Evolutionary conservation across 1,140 invertebrate genomes (phyloP).

Genomic region (Aphelenchoides besseyi): DNA sequence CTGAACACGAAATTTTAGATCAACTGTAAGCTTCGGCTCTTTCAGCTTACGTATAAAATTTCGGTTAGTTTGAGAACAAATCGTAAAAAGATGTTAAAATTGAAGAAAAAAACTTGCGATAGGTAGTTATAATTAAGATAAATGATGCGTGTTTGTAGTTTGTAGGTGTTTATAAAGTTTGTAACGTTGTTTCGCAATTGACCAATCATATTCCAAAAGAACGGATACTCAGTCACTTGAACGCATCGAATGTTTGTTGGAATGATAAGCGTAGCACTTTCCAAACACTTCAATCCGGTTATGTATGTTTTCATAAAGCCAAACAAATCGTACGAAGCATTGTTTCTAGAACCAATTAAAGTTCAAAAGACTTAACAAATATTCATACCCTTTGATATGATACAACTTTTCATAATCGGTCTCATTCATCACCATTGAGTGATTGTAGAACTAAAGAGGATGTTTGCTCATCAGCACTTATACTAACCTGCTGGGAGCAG

Average conservation of each 20-base stretch:
- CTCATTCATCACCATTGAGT: too few species aligned
- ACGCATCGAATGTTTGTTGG: conserved; percentile 7
- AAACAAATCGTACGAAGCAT: not conserved
- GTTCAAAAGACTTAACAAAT: too few species aligned
- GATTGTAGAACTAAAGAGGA: too few species aligned
- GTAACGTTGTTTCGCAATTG: not conserved
- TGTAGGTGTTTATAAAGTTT: not conserved
- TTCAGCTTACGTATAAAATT: too few species aligned
- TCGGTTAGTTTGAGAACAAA: too few species aligned
- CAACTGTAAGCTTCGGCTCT: too few species aligned
- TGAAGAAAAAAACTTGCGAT: too few species aligned
- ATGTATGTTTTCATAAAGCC: not conserved
- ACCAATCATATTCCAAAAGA: not conserved
- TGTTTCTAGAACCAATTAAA: not conserved
- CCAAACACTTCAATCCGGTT: not conserved
- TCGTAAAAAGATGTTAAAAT: too few species aligned
- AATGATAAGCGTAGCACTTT: not conserved
- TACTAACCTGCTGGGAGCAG: not conserved
- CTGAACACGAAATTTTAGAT: too few species aligned
- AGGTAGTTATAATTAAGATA: conserved; percentile 1
- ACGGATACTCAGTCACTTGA: not conserved
- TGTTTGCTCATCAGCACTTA: too few species aligned
- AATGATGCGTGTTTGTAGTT: not conserved
- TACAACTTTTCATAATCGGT: too few species aligned
- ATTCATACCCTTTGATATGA: too few species aligned